These are phyloP conservation scores for Galagoides demidoff DNA, from an alignment of 2,797 vertebrate species.

Conservation along the genomic window DNA sequence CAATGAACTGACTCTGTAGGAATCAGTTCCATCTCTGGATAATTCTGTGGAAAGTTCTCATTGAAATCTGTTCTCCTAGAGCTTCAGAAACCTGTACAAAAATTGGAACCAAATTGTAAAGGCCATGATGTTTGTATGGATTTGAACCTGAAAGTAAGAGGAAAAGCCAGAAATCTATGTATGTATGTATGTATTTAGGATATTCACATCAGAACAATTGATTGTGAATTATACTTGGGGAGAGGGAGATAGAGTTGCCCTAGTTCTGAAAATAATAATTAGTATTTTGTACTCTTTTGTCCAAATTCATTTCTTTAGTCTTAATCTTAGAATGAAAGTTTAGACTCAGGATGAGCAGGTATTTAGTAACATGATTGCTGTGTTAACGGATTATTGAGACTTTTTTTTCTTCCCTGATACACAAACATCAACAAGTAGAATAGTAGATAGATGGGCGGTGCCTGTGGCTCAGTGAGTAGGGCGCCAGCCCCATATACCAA, in stretches of 20 bases:
- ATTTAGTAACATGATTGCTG: neutral
- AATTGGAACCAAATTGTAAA: neutral
- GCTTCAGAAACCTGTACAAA: neutral
- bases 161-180: neutral
- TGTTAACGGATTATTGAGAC: neutral
- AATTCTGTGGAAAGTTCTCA: neutral
- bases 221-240: neutral
- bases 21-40: neutral
- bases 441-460: neutral
- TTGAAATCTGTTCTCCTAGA: neutral
- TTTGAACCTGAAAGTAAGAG: neutral
- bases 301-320: neutral
- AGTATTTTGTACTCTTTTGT: neutral
- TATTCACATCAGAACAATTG: neutral
- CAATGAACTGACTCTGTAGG: neutral
- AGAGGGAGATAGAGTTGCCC: neutral
- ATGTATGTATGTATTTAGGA: neutral
- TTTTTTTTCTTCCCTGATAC: neutral
- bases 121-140: neutral
- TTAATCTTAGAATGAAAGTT: neutral
- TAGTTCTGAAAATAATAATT: neutral
- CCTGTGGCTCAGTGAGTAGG: too few species aligned
- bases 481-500: too few species aligned
- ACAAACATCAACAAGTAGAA: neutral
- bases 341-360: neutral